Evolutionary conservation across 2,888 invertebrate species (phyloP).

Genomic region (Macrosoma leucophasiata): DNA sequence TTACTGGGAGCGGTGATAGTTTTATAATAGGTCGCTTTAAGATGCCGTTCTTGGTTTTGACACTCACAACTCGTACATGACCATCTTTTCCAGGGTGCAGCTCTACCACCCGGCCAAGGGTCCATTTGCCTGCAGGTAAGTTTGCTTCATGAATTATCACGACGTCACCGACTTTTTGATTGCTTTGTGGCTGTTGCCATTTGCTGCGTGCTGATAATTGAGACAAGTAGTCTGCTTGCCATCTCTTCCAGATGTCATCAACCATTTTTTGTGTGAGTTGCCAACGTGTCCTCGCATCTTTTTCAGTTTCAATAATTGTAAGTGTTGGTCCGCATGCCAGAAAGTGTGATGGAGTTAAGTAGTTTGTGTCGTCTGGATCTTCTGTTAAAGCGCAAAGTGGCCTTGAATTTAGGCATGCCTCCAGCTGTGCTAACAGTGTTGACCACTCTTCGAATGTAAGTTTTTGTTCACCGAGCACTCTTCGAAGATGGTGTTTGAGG

Average conservation of each 20-base stretch:
- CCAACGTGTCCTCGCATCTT: slow-evolving; percentile 11
- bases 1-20: too few relatives aligned
- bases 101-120: slow-evolving; percentile 10
- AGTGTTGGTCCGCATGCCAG: slow-evolving; percentile 10
- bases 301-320: slow-evolving; percentile 12
- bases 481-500: too few relatives aligned
- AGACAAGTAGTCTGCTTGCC: slow-evolving; percentile 11
- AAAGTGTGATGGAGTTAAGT: slow-evolving; percentile 18
- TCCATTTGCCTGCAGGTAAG: slow-evolving; percentile 19
- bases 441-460: slow-evolving; percentile 19
- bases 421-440: slow-evolving; percentile 20
- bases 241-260: slow-evolving; percentile 13
- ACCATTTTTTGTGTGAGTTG: slow-evolving; percentile 6
- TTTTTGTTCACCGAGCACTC: slow-evolving; percentile 11
- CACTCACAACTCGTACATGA: slow-evolving; percentile 9
- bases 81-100: slow-evolving; percentile 15
- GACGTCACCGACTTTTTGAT: slow-evolving; percentile 11
- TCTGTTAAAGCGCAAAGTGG: slow-evolving; percentile 18
- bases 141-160: slow-evolving; percentile 18
- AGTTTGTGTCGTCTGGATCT: slow-evolving; percentile 18
- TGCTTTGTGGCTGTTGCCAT: slow-evolving; percentile 3
- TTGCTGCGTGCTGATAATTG: slow-evolving; percentile 8
- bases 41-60: slow-evolving; percentile 7
- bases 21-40: slow-evolving; percentile 6
- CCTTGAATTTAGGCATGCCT: slow-evolving; percentile 21